Evolutionary conservation across 2,888 invertebrate genomes (phyloP).

Genomic region (Furcula furcula): DNA sequence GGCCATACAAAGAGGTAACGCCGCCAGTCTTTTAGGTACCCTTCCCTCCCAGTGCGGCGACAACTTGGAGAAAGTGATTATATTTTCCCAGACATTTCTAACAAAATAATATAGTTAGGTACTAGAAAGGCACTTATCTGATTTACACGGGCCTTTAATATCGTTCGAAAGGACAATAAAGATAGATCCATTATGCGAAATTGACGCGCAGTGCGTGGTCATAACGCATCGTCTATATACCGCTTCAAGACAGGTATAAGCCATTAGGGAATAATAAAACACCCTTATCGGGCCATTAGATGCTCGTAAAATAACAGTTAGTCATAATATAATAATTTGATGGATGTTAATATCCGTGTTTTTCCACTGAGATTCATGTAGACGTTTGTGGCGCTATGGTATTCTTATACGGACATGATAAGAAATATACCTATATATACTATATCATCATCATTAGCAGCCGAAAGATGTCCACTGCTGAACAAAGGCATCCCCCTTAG

Average conservation of each 20-base stretch:
- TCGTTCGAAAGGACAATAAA: conserved; percentile 61
- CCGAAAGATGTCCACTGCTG: too few species aligned
- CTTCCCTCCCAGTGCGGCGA: too few species aligned
- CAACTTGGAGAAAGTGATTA: too few species aligned
- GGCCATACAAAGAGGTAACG: too few species aligned
- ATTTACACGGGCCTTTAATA: conserved; percentile 47
- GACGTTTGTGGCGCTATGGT: conserved; percentile 22
- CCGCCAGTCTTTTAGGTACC: too few species aligned
- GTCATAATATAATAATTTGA: conserved; percentile 74
- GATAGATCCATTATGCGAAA: conserved; percentile 73
- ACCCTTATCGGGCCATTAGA: conserved; percentile 78
- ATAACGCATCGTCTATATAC: conserved; percentile 68
- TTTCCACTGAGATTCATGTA: conserved; percentile 45
- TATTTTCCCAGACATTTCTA: too few species aligned
- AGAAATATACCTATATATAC: too few species aligned
- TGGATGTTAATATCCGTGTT: conserved; percentile 76
- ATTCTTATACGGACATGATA: too few species aligned
- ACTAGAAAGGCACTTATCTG: conserved; percentile 16
- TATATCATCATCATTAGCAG: too few species aligned
- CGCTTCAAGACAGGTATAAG: conserved; percentile 76
- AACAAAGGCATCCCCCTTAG: too few species aligned
- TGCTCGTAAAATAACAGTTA: conserved; percentile 81
- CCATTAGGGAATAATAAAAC: conserved; percentile 80
- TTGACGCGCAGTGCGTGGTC: conserved; percentile 66
- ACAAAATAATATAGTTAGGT: not conserved